Evolutionary conservation across 92 coral and sea anemone genomes (phyloP), one percentile per base, ranked within the genome.

Genomic region (Porites evermanni): DNA sequence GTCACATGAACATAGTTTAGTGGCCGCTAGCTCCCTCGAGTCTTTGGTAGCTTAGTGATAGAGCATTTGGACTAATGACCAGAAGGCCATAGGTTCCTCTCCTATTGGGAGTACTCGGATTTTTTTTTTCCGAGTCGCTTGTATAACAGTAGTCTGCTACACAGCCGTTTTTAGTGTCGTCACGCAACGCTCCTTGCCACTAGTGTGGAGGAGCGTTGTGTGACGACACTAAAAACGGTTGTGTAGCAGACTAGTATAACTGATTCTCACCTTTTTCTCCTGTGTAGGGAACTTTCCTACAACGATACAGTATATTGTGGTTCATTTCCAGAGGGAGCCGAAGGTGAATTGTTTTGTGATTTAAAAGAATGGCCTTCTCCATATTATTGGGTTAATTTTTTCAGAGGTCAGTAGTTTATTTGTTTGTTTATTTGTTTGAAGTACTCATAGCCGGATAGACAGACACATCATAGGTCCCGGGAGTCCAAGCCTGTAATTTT

Each of bases 271-370:
- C n/a, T 11, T 1, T 67, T 76, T 76, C 44, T 32, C 44, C 44
- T 32, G 44, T 23, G 20, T 54, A 80, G 84, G 1, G 18, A 20
- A 14, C 16, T 17, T 23, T 53, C 24, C 51, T 0, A 20, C 65
- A 63, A 29, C 26, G 64, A 32, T 32, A 32, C 66, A 23, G 75
- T 53, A 50, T 24, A 13, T 53, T 80, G 84, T 21, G 53, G 65
- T 14, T 0, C 58, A 10, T 1, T 83, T 9, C 63, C 64, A 7
- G 72, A 73, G 32, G 87, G 87, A 16, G 26, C 73, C 54, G 47
- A 79, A 0, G 64, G 79, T 19, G 72, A 83, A n/a, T 79, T 79
- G 3, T 83, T 12, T 24, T 83, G 87, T 65, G 80, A 83, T 61
- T 23, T 4, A 2, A 83, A 44, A 23, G 80, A 83, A 17, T 73